Evolutionary conservation across 1,140 invertebrate genomes (phyloP).

Genomic region (Heliconius congener): DNA sequence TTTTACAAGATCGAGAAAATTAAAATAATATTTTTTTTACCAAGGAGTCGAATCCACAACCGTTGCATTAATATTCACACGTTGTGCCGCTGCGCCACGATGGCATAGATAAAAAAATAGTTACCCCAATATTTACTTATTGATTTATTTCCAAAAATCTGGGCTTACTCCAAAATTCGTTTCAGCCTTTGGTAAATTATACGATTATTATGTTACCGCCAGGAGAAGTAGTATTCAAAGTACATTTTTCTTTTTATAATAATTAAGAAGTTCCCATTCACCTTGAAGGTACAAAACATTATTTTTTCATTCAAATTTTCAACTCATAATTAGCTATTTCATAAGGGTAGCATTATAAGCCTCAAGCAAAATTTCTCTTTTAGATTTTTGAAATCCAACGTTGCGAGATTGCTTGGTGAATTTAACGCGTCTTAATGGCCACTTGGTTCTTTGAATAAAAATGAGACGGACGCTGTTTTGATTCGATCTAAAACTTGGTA

Average conservation of each 20-base stretch:
- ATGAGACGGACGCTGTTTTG: conserved; percentile 38
- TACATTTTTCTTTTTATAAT: conserved; percentile 14
- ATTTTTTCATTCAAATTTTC: conserved; percentile 49
- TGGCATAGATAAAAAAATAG: background rate
- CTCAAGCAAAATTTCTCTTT: conserved; percentile 43
- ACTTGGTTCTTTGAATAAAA: conserved; percentile 47
- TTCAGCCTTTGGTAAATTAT: conserved; percentile 9
- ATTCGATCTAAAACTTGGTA: conserved; percentile 37
- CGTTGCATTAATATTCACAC: too few species aligned
- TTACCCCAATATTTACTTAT: background rate
- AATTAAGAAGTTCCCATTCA: conserved; percentile 31
- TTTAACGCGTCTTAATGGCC: conserved; percentile 49
- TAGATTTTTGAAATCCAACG: conserved; percentile 45
- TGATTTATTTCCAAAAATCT: background rate
- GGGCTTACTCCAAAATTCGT: background rate
- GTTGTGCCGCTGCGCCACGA: too few species aligned
- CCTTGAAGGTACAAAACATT: conserved; percentile 26
- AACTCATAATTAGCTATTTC: conserved; percentile 51
- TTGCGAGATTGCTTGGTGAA: conserved; percentile 45
- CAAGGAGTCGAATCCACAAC: too few species aligned
- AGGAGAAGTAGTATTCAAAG: conserved; percentile 7
- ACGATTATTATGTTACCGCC: conserved; percentile 19
- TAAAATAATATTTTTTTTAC: too few species aligned
- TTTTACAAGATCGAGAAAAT: too few species aligned
- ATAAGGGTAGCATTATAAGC: conserved; percentile 46